Percentiles rank a stretch among this genome's conserved stretches.
Conservation (phyloP, 2,113 vertebrate genomes). For the Proteles cristata region DNA sequence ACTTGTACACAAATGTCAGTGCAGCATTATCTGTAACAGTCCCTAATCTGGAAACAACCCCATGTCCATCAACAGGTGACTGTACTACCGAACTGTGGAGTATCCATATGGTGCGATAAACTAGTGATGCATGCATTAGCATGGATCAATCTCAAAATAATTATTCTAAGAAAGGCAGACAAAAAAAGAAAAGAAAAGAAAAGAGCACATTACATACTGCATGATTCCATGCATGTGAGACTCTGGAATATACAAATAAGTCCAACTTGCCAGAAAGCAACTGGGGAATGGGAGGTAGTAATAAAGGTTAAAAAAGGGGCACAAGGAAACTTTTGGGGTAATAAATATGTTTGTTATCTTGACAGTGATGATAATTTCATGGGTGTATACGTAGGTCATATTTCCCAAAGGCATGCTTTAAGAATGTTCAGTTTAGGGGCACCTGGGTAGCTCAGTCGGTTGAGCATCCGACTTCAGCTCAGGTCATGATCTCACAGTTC, state of each 20-base stretch:
- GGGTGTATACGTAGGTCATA: background rate
- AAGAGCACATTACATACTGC: too few relatives aligned
- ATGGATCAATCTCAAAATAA: background rate
- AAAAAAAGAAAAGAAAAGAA: background rate
- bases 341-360: background rate
- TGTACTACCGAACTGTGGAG: rapidly evolving
- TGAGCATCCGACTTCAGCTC: too few relatives aligned
- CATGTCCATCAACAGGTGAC: rapidly evolving
- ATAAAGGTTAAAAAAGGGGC: background rate
- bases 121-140: rapidly evolving
- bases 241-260: too few relatives aligned
- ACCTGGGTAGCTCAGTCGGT: too few relatives aligned
- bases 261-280: background rate
- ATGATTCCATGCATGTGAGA: background rate
- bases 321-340: background rate
- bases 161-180: background rate
- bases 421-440: background rate
- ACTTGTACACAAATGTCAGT: background rate
- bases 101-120: too few relatives aligned
- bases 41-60: background rate
- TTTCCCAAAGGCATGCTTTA: background rate
- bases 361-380: background rate
- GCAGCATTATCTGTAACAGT: background rate
- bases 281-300: background rate
- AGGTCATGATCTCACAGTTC: too few relatives aligned